Conservation (phyloP, 2,113 vertebrate genomes). For the Microcebus ravelobensis region DNA sequence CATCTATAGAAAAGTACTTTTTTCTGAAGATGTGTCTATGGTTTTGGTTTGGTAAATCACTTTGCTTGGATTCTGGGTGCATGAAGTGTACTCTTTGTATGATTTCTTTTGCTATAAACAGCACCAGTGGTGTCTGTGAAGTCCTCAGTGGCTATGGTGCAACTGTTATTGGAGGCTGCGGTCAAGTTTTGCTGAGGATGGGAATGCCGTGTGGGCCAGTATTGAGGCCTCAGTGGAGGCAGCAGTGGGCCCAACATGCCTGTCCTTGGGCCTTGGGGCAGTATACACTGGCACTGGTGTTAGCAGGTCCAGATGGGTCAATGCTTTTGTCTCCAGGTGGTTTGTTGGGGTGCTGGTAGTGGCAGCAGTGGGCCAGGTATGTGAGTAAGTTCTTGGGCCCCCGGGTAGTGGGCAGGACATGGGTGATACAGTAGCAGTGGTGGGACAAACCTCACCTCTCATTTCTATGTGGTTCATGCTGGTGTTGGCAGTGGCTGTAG, state of each 20-base stretch:
- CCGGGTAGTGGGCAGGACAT: not conserved
- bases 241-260: too few species aligned
- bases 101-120: not conserved
- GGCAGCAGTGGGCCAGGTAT: not conserved
- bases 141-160: too few species aligned
- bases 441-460: not conserved
- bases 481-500: not conserved
- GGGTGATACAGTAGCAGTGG: not conserved
- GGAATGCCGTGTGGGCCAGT: too few species aligned
- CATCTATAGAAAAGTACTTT: not conserved
- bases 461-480: not conserved
- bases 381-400: not conserved
- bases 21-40: not conserved
- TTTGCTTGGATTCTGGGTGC: not conserved
- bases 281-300: too few species aligned
- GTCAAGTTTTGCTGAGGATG: too few species aligned
- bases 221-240: too few species aligned
- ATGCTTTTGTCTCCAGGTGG: not conserved
- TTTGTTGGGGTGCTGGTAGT: not conserved
- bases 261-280: too few species aligned
- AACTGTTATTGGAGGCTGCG: too few species aligned
- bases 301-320: not conserved
- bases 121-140: not conserved
- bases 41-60: not conserved
- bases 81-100: not conserved